phyloP scores from a whole-genome alignment of 2,888 invertebrate genomes.

The Cetonia aurata region DNA sequence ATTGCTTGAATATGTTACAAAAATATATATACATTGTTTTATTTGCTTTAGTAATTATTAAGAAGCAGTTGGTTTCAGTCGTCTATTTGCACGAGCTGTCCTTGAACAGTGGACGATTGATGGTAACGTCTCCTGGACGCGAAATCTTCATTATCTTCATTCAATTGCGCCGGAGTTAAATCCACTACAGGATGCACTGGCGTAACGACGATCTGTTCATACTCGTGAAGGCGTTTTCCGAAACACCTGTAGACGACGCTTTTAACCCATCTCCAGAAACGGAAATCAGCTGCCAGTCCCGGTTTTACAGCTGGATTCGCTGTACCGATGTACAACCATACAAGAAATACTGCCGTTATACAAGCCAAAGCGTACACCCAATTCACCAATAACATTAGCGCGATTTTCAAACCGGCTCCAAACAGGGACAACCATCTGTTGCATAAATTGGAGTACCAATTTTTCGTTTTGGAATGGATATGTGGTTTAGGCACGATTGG shows the following conservation, averaged over 20 bases:
- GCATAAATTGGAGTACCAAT: slow-evolving; percentile 95
- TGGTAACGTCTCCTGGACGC: slow-evolving; percentile 92
- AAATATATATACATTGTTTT: slow-evolving; percentile 36
- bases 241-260: slow-evolving; percentile 78
- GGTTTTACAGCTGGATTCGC: slow-evolving; percentile 97
- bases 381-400: slow-evolving; percentile 93
- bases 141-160: slow-evolving; percentile 96
- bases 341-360: slow-evolving; percentile 82
- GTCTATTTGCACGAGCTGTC: slow-evolving; percentile 74
- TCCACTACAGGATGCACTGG: slow-evolving; percentile 84
- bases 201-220: slow-evolving; percentile 88
- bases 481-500: slow-evolving; percentile 74
- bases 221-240: slow-evolving; percentile 83
- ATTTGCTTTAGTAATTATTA: slow-evolving; percentile 19
- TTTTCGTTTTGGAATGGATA: slow-evolving; percentile 90
- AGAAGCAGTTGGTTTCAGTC: slow-evolving; percentile 55
- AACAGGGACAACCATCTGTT: slow-evolving; percentile 94
- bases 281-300: slow-evolving; percentile 87
- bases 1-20: slow-evolving; percentile 19
- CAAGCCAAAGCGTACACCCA: slow-evolving; percentile 93
- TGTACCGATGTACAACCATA: slow-evolving; percentile 95
- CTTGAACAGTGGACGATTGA: slow-evolving; percentile 86
- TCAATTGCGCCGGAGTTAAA: slow-evolving; percentile 87
- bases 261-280: slow-evolving; percentile 84
- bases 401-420: slow-evolving; percentile 90